Evolutionary conservation across 2,113 vertebrate genomes (phyloP).

Genomic region (Eupsittula cactorum): DNA sequence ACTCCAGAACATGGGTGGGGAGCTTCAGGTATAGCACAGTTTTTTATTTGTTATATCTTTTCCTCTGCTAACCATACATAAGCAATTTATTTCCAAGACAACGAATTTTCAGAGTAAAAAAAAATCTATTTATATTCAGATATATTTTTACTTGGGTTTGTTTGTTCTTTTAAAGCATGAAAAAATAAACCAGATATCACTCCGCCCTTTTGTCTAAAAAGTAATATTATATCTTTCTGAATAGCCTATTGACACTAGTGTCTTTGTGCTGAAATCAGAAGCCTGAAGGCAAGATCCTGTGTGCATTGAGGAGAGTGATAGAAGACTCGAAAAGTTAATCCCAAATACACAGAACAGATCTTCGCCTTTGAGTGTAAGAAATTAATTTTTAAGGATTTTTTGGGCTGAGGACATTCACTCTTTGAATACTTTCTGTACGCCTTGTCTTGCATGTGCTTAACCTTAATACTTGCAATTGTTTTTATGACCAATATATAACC

Average conservation of each 20-base stretch:
- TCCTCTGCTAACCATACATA: accelerated
- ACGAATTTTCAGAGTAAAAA: background rate
- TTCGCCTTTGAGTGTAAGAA: background rate
- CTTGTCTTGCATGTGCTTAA: background rate
- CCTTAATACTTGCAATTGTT: background rate
- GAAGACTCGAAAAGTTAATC: background rate
- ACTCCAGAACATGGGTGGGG: background rate
- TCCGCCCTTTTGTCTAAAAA: background rate
- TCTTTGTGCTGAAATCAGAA: background rate
- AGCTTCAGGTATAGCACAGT: background rate
- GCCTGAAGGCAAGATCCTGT: background rate
- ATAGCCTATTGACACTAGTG: background rate
- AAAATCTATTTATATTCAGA: background rate
- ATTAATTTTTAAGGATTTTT: background rate
- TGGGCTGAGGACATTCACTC: background rate
- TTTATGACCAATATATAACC: background rate
- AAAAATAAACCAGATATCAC: background rate
- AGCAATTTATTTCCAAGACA: background rate
- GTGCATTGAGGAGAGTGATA: background rate
- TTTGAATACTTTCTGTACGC: background rate
- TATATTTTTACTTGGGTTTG: background rate
- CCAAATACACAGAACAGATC: background rate
- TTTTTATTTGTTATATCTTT: background rate
- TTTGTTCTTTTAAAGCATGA: background rate
- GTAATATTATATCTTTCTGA: background rate